Percentiles rank a stretch among this genome's conserved stretches.
Conservation (phyloP, 2,888 invertebrate species). For the Melangyna quadrimaculata region DNA sequence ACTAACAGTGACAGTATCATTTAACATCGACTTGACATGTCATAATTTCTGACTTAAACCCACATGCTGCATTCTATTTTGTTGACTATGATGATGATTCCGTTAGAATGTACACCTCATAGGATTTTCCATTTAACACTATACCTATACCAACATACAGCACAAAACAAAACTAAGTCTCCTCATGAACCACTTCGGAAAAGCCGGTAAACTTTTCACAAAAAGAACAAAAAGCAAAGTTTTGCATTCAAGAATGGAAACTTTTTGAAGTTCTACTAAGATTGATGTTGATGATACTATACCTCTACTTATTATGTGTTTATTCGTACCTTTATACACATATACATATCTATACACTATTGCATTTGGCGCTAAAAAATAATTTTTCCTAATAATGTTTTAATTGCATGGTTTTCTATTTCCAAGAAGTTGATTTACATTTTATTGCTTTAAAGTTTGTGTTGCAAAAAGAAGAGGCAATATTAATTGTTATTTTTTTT, state of each 20-base stretch:
- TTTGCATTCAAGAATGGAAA: conserved; percentile 36
- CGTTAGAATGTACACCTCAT: background rate
- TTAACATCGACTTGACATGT: conserved; percentile 10
- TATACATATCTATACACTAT: background rate
- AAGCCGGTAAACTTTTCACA: conserved; percentile 32
- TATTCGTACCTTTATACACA: background rate
- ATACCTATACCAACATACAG: background rate
- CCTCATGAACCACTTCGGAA: conserved; percentile 13
- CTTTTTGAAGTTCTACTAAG: conserved; percentile 58
- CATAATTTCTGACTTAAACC: conserved; percentile 4
- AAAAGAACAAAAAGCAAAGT: conserved; percentile 27
- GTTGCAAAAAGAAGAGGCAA: background rate
- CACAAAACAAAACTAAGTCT: conserved; percentile 20
- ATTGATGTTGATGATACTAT: conserved; percentile 23
- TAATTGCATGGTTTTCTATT: conserved; percentile 21
- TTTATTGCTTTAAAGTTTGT: background rate
- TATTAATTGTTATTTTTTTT: background rate
- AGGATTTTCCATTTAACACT: conserved; percentile 30
- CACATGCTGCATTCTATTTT: background rate
- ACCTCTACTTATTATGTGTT: background rate
- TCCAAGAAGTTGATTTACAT: background rate
- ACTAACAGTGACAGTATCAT: conserved; percentile 20
- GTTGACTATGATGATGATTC: background rate
- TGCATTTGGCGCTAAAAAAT: background rate
- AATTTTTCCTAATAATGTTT: conserved; percentile 11